Percentiles rank a stretch among this genome's conserved stretches.
phyloP scores from a whole-genome alignment of 2,888 invertebrate species.

The Myopa tessellatipennis region DNA sequence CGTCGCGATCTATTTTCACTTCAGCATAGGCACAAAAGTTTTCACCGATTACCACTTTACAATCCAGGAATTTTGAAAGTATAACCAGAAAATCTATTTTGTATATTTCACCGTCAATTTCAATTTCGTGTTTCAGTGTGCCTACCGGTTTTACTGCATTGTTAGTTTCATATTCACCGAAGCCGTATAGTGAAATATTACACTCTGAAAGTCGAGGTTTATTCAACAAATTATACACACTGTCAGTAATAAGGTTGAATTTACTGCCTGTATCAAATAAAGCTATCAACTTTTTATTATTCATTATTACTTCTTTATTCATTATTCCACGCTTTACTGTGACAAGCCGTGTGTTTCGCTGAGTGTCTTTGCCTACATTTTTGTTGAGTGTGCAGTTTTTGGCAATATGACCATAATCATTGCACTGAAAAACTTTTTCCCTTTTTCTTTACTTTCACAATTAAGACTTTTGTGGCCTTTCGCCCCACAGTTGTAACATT shows the following conservation, averaged over 20 bases:
- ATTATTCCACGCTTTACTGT: constrained; percentile 3
- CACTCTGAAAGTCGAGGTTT: background rate
- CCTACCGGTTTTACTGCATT: constrained; percentile 3
- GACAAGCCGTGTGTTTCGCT: constrained; percentile 1
- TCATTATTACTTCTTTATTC: background rate
- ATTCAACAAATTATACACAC: background rate
- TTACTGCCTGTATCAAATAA: background rate
- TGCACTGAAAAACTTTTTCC: constrained; percentile 6
- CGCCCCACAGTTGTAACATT: no score
- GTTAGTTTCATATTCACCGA: background rate
- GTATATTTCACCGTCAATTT: background rate
- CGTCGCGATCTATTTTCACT: background rate
- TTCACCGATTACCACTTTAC: no score
- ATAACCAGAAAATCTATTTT: background rate
- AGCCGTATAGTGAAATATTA: constrained; percentile 1
- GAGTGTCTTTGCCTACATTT: background rate
- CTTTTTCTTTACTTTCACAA: background rate
- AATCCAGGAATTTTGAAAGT: no score
- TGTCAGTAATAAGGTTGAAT: background rate
- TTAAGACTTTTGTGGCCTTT: no score
- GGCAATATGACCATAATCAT: background rate
- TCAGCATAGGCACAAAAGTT: no score
- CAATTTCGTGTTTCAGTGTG: background rate
- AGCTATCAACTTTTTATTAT: background rate
- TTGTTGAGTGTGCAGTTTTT: constrained; percentile 1